Evolutionary conservation across 2,113 vertebrate species (phyloP).

Genomic region (Malurus melanocephalus): DNA sequence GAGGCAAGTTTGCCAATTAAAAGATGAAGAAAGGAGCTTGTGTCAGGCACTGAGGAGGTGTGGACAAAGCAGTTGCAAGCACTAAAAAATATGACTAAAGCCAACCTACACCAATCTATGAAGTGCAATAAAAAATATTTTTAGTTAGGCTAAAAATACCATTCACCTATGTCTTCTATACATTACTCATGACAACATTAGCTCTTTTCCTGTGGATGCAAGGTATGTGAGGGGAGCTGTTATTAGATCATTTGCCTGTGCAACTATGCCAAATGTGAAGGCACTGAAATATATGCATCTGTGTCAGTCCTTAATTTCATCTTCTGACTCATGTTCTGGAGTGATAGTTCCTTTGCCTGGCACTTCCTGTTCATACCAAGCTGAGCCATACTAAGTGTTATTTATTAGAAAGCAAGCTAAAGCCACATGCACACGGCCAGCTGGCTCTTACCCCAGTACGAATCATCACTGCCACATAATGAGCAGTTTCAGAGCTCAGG

Average conservation of each 20-base stretch:
- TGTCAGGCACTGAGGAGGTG: background rate
- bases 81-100: background rate
- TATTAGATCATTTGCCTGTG: background rate
- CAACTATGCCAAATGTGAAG: background rate
- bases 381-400: background rate
- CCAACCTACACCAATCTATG: background rate
- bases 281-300: constrained; percentile 17
- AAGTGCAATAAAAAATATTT: background rate
- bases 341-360: background rate
- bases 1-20: background rate
- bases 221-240: background rate
- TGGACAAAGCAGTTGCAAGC: background rate
- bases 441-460: background rate
- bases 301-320: constrained; percentile 5
- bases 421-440: background rate
- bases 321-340: constrained; percentile 14
- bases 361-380: background rate
- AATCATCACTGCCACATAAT: background rate
- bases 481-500: background rate
- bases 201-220: background rate
- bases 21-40: background rate
- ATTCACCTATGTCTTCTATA: background rate
- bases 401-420: background rate
- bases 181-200: background rate
- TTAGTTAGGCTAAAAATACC: background rate